Evolutionary conservation across 2,797 vertebrate species (phyloP), one percentile per base, ranked within the genome.

Genomic region (Sus cebifrons): DNA sequence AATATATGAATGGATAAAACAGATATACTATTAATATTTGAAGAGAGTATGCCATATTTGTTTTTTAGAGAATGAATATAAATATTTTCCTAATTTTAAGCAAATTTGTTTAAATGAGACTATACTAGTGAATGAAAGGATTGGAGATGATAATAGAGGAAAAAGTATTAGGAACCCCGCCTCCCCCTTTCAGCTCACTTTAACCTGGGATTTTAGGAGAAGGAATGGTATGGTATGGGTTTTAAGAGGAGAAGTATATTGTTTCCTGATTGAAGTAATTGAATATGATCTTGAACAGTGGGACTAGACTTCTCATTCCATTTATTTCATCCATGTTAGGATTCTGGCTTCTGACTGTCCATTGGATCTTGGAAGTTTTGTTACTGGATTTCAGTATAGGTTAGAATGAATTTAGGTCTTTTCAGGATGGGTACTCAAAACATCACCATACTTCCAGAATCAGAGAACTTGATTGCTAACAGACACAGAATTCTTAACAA

Each of bases 61-160:
- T 49, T 88, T 95, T 93, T 60, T 78, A 58, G 10, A 17, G 21
- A 54, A 54, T 88, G 17, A 40, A n/a, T 92, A 44, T 88, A 73
- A 94, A 78, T 79, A 21, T 92, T 73, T 92, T 32, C 56, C 32
- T 94, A 40, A 78, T 85, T 92, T 85, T 56, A 94, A 92, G 73
- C 2, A 52, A 2, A 84, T 65, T 91, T 86, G 94, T 75, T 88
- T 90, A 86, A 74, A 58, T 86, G 58, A 88, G 14, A 56, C 56
- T 91, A 1, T 52, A 86, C 23, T 83, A 71, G 58, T 83, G 54
- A 77, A 29, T 94, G 64, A 91, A 64, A 94, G 25, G 40, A 65
- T 27, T 44, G 83, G 92, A 87, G 21, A 36, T 71, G 56, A 60
- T 32, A 65, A 71, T 36, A 29, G 20, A 67, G 17, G 17, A 5